Conservation (phyloP, 2,888 invertebrate genomes). For the Chaetoderma sp. region DNA sequence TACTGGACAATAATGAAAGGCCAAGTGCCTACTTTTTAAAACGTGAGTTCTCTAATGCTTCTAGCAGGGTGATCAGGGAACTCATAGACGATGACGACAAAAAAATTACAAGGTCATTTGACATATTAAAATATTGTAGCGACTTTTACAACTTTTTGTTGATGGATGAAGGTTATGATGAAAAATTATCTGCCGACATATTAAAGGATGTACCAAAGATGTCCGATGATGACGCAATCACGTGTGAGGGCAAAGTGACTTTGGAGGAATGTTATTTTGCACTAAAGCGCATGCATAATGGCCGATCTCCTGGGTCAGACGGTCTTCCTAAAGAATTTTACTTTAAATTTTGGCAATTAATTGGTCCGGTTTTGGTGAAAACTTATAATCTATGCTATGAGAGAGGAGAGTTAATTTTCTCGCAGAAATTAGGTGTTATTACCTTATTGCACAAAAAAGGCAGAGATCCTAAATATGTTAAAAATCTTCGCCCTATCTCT, state of each 20-base stretch:
- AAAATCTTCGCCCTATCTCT: conserved; percentile 19
- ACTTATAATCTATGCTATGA: not conserved
- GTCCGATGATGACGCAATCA: not conserved
- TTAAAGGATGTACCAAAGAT: not conserved
- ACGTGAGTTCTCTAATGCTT: no score
- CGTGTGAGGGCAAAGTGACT: conserved; percentile 1
- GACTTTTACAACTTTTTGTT: not conserved
- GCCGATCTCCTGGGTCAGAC: conserved; percentile 16
- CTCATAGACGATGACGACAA: no score
- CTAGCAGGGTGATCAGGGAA: no score
- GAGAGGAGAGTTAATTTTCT: not conserved
- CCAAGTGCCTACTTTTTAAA: no score
- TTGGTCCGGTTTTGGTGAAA: not conserved
- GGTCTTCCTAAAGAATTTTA: conserved; percentile 18
- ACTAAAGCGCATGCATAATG: not conserved
- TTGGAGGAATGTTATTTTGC: not conserved
- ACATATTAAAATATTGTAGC: no score
- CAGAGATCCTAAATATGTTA: not conserved
- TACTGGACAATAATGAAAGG: no score
- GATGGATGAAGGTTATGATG: not conserved
- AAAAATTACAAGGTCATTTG: no score
- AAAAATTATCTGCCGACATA: not conserved
- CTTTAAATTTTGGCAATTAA: not conserved
- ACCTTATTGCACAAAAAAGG: conserved; percentile 9
- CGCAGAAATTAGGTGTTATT: not conserved